These are phyloP conservation scores for Strigamia maritima DNA, from an alignment of 2,888 invertebrate species.

Conservation along the genomic window DNA sequence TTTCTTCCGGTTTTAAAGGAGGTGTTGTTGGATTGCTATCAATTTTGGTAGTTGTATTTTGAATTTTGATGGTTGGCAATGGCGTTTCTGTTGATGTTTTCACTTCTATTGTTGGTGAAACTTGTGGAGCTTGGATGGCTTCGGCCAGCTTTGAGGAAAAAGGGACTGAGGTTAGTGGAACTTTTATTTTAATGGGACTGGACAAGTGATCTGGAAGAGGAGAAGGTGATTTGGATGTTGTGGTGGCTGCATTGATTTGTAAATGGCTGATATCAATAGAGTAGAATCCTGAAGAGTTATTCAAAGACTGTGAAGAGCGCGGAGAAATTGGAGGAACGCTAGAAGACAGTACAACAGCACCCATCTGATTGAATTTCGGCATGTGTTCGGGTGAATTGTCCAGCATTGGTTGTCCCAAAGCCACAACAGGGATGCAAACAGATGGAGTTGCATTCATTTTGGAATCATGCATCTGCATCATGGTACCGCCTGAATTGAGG, in stretches of 20 bases:
- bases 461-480: slow-evolving; percentile 54
- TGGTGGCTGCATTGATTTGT: slow-evolving; percentile 31
- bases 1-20: not conserved
- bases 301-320: not conserved
- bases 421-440: slow-evolving; percentile 40
- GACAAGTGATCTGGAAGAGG: not conserved
- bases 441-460: slow-evolving; percentile 30
- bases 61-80: not conserved
- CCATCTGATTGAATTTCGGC: slow-evolving; percentile 31
- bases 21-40: not conserved
- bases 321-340: not conserved
- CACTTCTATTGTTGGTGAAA: not conserved
- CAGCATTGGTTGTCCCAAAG: slow-evolving; percentile 38
- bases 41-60: not conserved
- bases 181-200: not conserved
- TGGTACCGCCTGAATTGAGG: slow-evolving; percentile 78
- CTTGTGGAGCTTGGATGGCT: not conserved
- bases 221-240: not conserved
- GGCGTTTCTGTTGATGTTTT: not conserved
- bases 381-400: not conserved
- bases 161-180: not conserved
- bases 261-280: slow-evolving; percentile 42
- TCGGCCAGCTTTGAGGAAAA: no score
- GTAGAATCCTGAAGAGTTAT: not conserved
- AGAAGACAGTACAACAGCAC: slow-evolving; percentile 36